A percentile compares a stretch with the other conserved stretches of the same genome.
Conservation (phyloP, 2,888 invertebrate genomes). For the Silvanus unidentatus region DNA sequence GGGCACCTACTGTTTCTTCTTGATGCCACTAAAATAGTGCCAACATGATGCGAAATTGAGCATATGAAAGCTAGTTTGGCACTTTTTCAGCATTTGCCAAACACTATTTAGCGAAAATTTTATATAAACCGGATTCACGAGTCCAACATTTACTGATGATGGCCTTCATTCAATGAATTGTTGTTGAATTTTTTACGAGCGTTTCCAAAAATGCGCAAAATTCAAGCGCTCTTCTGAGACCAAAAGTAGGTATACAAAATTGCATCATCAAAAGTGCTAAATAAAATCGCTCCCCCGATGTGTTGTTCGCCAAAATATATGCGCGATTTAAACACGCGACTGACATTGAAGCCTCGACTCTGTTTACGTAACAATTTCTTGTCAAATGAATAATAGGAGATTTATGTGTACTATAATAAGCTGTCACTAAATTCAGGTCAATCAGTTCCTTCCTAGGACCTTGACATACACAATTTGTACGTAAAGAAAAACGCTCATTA, state of each 20-base stretch:
- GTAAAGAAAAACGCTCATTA: no score
- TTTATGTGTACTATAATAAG: slow-evolving; percentile 9
- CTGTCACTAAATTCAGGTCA: slow-evolving; percentile 26
- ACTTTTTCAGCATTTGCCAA: no score
- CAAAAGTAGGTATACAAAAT: no score
- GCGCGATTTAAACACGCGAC: background rate
- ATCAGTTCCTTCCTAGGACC: slow-evolving; percentile 35
- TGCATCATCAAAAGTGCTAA: no score
- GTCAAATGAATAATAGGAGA: no score
- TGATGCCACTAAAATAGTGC: no score
- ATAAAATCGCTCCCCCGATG: no score
- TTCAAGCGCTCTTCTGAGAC: no score
- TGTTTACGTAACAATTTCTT: background rate
- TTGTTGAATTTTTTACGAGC: background rate
- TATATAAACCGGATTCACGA: slow-evolving; percentile 1
- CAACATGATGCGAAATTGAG: no score
- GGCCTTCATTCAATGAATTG: slow-evolving; percentile 2
- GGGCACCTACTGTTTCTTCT: background rate
- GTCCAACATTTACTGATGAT: background rate
- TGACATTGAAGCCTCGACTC: background rate
- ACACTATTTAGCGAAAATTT: background rate
- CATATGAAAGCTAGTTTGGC: no score
- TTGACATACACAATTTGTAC: slow-evolving; percentile 26
- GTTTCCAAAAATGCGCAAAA: no score
- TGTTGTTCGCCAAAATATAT: no score